A percentile compares a stretch with the other conserved stretches of the same genome.
These are phyloP conservation scores for Stylophora pistillata DNA, from an alignment of 64 coral and sea anemone genomes.

Conservation along the genomic window DNA sequence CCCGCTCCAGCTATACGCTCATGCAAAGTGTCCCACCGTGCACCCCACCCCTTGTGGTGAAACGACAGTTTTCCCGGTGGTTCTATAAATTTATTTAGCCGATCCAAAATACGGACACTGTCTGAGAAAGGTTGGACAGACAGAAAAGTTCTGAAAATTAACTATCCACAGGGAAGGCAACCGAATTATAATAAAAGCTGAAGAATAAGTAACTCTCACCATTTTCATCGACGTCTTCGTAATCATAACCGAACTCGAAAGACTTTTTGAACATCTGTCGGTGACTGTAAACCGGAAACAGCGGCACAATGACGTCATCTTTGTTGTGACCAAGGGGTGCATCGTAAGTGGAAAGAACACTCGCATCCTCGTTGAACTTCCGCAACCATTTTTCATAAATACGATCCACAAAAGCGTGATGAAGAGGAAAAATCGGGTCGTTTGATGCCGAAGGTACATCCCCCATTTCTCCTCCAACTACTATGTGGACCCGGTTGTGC, in stretches of 20 bases:
- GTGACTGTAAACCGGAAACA: constrained; percentile 70
- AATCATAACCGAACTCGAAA: constrained; percentile 70
- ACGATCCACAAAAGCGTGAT: constrained; percentile 60
- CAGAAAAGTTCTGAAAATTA: no score
- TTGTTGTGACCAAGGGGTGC: constrained; percentile 70
- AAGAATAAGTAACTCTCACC: not conserved
- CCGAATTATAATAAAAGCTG: no score
- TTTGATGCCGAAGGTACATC: constrained; percentile 53
- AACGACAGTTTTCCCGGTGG: no score
- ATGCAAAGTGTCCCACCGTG: no score
- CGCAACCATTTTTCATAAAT: constrained; percentile 63
- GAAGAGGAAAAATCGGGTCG: constrained; percentile 51
- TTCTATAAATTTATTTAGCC: no score
- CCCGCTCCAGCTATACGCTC: no score
- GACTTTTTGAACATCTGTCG: constrained; percentile 74
- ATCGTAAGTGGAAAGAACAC: not conserved
- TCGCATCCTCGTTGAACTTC: constrained; percentile 43
- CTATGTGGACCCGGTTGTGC: constrained; percentile 57
- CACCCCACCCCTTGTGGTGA: no score
- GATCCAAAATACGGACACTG: no score
- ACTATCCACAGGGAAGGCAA: no score
- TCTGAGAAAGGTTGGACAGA: no score
- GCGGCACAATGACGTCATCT: constrained; percentile 51
- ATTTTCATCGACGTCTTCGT: constrained; percentile 73
- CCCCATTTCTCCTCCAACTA: constrained; percentile 36